Conservation (phyloP, 2,113 vertebrate species). For the Engraulis encrasicolus region DNA sequence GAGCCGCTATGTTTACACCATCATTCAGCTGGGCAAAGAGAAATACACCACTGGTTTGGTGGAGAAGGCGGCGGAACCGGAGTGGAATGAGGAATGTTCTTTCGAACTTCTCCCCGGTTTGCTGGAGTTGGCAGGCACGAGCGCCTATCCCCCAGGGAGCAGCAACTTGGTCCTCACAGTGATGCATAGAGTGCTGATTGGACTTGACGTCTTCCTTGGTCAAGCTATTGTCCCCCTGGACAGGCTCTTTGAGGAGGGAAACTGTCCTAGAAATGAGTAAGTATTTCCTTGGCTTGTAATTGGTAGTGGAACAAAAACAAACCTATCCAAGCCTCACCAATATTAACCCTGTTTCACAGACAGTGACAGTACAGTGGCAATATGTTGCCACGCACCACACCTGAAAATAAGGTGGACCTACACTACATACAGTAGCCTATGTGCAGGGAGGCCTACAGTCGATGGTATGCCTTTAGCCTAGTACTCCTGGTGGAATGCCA, state of each 20-base stretch:
- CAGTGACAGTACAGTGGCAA: neutral
- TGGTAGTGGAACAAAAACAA: neutral
- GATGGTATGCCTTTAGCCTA: neutral
- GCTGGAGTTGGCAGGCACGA: conserved; percentile 73
- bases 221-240: conserved; percentile 84
- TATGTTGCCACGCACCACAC: no score
- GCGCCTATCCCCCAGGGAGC: conserved; percentile 68
- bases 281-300: conserved; percentile 56
- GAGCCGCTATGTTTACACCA: conserved; percentile 90
- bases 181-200: conserved; percentile 93
- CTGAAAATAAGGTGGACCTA: neutral
- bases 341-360: neutral
- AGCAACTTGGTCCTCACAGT: conserved; percentile 85
- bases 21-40: conserved; percentile 91
- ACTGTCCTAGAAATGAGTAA: conserved; percentile 85
- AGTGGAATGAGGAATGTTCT: conserved; percentile 88
- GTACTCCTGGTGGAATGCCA: neutral
- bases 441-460: neutral
- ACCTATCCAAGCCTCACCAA: neutral
- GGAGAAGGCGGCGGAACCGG: conserved; percentile 85
- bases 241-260: conserved; percentile 77
- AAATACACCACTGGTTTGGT: conserved; percentile 92
- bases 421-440: no score
- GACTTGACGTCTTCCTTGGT: conserved; percentile 91
- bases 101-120: conserved; percentile 90